Conservation (phyloP, 1,140 invertebrate species). For the Brachionus paranguensis region DNA sequence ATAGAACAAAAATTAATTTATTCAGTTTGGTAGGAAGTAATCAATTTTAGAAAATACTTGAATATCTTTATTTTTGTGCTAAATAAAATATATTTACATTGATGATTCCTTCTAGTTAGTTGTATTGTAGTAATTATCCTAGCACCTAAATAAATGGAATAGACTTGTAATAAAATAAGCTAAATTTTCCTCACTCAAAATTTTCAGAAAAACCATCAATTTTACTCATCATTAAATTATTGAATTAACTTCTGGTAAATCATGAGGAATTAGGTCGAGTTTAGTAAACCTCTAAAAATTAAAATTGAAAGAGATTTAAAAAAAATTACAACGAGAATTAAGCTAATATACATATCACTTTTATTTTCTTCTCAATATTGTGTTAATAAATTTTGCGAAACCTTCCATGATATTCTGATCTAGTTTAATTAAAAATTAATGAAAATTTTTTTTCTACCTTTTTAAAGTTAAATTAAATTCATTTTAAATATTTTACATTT, state of each 20-base stretch:
- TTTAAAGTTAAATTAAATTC: no score
- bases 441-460: no score
- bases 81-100: background rate
- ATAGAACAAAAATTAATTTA: background rate
- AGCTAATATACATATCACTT: background rate
- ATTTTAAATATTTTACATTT: background rate
- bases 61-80: background rate
- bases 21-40: background rate
- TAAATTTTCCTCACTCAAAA: background rate
- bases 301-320: background rate
- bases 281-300: background rate
- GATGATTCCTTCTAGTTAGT: background rate
- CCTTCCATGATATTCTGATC: background rate
- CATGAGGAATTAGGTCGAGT: background rate
- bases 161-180: background rate
- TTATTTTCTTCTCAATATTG: background rate
- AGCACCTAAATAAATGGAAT: background rate
- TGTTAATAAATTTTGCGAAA: background rate
- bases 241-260: constrained; percentile 1
- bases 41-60: background rate
- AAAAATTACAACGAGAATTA: background rate
- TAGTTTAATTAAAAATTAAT: background rate
- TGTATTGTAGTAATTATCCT: background rate
- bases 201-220: background rate
- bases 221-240: background rate